phyloP scores from a whole-genome alignment of 2,113 vertebrate genomes.

The Raphicerus campestris region DNA sequence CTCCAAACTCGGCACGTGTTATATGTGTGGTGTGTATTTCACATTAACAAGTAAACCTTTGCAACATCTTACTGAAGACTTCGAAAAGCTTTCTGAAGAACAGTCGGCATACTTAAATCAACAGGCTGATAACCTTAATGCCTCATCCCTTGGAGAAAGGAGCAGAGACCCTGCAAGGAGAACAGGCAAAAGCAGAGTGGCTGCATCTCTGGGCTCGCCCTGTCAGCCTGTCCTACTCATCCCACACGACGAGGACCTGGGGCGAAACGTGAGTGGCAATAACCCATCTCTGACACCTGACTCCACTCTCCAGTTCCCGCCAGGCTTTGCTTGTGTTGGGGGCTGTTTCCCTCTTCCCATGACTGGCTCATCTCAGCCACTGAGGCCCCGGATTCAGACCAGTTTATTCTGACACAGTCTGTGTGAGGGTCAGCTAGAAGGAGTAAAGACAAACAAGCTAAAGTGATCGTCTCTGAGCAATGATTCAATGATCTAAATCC shows the following conservation, averaged over 20 bases:
- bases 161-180: not conserved
- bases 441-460: not conserved
- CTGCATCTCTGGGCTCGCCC: accelerated
- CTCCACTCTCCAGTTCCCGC: not conserved
- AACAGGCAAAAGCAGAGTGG: not conserved
- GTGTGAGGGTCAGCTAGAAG: not conserved
- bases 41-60: not conserved
- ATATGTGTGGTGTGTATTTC: not conserved
- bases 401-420: not conserved
- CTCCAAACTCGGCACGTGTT: not conserved
- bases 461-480: not conserved
- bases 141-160: not conserved
- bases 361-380: not conserved
- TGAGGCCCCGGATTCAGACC: not conserved
- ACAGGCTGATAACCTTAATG: no score
- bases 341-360: not conserved
- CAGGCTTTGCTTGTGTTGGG: not conserved
- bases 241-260: accelerated
- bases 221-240: not conserved
- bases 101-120: not conserved
- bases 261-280: not conserved
- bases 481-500: not conserved
- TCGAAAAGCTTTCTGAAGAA: not conserved
- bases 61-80: not conserved
- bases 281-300: not conserved